These are phyloP conservation scores for Gymnarchus niloticus DNA, from an alignment of 2,113 vertebrate species.

Conservation along the genomic window DNA sequence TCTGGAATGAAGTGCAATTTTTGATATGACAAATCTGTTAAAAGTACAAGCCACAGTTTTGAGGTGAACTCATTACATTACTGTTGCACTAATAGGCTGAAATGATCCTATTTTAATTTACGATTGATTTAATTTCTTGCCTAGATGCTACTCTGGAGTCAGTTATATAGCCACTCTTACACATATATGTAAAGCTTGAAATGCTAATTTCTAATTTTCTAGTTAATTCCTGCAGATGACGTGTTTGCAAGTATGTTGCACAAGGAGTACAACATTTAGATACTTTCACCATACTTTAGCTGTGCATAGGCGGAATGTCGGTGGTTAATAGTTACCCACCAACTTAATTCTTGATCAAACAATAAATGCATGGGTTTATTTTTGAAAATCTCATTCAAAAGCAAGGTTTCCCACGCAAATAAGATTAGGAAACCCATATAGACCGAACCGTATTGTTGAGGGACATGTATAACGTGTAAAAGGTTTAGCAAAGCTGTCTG, in stretches of 20 bases:
- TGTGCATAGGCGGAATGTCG: background rate
- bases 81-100: background rate
- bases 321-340: background rate
- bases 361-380: background rate
- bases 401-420: background rate
- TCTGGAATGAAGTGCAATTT: conserved; percentile 1
- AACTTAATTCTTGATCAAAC: background rate
- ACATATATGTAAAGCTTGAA: background rate
- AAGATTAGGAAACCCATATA: background rate
- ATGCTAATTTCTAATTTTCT: background rate
- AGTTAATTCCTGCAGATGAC: background rate
- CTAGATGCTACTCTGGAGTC: background rate
- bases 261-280: background rate
- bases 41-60: background rate
- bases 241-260: background rate
- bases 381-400: background rate
- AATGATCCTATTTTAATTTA: background rate
- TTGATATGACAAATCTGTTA: background rate
- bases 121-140: background rate
- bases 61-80: background rate
- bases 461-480: background rate
- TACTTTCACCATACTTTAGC: background rate
- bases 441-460: background rate
- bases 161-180: background rate
- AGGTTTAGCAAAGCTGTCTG: background rate